Conservation (phyloP, 2,888 invertebrate species). For the Philereme transversata region DNA sequence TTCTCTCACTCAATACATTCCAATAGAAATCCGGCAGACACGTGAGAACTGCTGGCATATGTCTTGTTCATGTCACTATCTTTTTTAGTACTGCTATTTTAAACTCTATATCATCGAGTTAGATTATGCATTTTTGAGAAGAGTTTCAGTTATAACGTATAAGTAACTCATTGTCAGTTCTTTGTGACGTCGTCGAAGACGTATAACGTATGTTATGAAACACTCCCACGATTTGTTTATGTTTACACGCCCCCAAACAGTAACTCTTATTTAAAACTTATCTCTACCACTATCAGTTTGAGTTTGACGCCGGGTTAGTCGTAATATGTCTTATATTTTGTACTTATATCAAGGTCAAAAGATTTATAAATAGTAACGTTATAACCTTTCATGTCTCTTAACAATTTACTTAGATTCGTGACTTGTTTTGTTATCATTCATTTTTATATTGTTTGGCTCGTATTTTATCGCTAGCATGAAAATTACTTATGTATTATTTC, state of each 20-base stretch:
- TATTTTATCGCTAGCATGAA: not conserved
- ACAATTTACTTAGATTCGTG: not conserved
- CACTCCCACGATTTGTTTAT: slow-evolving; percentile 45
- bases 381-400: slow-evolving; percentile 4
- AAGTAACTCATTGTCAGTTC: slow-evolving; percentile 5
- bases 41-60: slow-evolving; percentile 4
- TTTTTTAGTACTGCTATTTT: not conserved
- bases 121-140: slow-evolving; percentile 8
- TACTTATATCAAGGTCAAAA: not conserved
- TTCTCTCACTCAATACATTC: not conserved
- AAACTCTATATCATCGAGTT: slow-evolving; percentile 1
- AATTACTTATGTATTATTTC: too few species aligned
- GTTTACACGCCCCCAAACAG: slow-evolving; percentile 38
- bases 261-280: slow-evolving; percentile 32
- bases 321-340: slow-evolving; percentile 13
- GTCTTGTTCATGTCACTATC: not conserved
- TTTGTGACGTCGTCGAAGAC: not conserved
- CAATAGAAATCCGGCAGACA: not conserved
- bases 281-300: slow-evolving; percentile 21
- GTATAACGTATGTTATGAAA: slow-evolving; percentile 28
- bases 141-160: slow-evolving; percentile 1
- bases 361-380: not conserved
- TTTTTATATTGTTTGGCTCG: not conserved
- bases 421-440: not conserved
- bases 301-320: slow-evolving; percentile 30